Conservation (phyloP, 2,888 invertebrate species). For the Apocheima hispidaria region DNA sequence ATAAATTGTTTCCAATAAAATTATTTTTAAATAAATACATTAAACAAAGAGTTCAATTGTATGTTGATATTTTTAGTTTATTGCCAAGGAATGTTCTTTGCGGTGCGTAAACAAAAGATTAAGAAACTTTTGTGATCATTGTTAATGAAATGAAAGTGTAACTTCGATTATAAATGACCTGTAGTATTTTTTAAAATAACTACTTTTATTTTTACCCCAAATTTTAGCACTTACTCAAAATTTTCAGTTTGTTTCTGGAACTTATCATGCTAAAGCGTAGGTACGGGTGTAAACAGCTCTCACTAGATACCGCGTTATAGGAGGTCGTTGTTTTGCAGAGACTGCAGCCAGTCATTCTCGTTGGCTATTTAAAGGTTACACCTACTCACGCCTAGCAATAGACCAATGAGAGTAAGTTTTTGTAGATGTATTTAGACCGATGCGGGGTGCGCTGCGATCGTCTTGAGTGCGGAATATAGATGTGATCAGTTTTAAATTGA, state of each 20-base stretch:
- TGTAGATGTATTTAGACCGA: too few relatives aligned
- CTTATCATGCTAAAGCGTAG: too few relatives aligned
- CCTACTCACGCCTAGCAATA: too few relatives aligned
- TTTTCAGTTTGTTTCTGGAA: not conserved
- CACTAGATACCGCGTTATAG: too few relatives aligned
- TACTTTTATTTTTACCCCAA: conserved; percentile 57
- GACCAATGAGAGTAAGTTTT: too few relatives aligned
- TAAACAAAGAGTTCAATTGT: conserved; percentile 74
- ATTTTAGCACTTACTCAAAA: not conserved
- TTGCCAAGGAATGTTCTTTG: conserved; percentile 79
- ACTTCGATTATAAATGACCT: conserved; percentile 85
- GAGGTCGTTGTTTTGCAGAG: too few relatives aligned
- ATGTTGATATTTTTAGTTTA: conserved; percentile 69
- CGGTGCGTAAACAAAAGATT: conserved; percentile 77
- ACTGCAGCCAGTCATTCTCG: too few relatives aligned
- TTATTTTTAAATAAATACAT: conserved; percentile 75
- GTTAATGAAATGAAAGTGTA: conserved; percentile 84
- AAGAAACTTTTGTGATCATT: conserved; percentile 83
- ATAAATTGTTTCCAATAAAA: conserved; percentile 70
- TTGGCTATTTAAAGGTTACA: too few relatives aligned
- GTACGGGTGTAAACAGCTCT: too few relatives aligned
- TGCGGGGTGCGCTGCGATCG: too few relatives aligned
- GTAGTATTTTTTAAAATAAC: conserved; percentile 77
- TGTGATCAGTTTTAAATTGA: too few relatives aligned
- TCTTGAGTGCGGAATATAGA: too few relatives aligned